phyloP scores from a whole-genome alignment of 2,113 vertebrate genomes.

The Antechinus stuartii region DNA sequence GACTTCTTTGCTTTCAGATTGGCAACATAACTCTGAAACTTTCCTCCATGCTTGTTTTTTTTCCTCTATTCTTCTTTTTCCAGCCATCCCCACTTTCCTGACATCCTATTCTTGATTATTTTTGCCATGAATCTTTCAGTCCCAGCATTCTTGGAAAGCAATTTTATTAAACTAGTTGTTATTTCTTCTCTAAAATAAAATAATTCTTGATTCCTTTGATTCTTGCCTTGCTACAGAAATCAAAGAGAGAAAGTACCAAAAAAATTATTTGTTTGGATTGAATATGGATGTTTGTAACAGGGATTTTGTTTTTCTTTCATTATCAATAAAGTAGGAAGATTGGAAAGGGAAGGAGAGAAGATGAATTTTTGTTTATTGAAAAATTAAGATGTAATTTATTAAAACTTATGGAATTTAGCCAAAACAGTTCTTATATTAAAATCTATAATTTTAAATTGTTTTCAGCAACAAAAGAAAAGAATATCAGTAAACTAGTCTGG shows the following conservation, averaged over 20 bases:
- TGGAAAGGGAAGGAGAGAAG: too few relatives aligned
- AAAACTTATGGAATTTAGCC: not conserved
- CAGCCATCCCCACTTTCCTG: not conserved
- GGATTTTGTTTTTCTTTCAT: too few relatives aligned
- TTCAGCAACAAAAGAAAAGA: not conserved
- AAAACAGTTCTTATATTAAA: not conserved
- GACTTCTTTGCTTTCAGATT: not conserved
- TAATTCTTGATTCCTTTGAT: not conserved
- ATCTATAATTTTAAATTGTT: not conserved
- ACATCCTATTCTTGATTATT: not conserved
- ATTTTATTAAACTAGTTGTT: not conserved
- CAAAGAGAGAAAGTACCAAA: not conserved
- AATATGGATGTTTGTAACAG: too few relatives aligned
- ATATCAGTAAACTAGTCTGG: not conserved
- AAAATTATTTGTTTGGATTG: not conserved
- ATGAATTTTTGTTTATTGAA: too few relatives aligned
- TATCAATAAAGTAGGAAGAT: too few relatives aligned
- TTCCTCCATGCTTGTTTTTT: not conserved
- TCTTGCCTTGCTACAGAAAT: not conserved
- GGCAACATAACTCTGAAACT: not conserved
- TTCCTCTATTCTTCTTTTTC: not conserved
- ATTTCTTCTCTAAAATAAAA: not conserved
- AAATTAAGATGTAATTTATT: not conserved
- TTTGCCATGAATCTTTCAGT: not conserved
- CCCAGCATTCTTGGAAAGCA: not conserved